These are phyloP conservation scores for Tetragnatha montana DNA, from an alignment of 2,888 invertebrate species.

Conservation along the genomic window DNA sequence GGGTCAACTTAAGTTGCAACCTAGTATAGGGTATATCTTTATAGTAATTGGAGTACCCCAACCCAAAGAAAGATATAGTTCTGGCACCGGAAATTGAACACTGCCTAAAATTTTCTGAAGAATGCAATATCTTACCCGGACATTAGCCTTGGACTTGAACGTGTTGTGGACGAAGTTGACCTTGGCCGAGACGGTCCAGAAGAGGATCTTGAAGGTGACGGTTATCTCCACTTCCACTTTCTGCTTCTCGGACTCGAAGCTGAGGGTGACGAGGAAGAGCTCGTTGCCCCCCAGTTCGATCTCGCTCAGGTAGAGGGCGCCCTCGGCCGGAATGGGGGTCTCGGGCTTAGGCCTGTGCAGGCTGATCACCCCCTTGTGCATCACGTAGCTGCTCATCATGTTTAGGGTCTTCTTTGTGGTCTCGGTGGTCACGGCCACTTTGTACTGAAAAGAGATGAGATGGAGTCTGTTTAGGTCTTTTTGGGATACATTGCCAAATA, in stretches of 20 bases:
- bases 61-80: no score
- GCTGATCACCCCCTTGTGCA: constrained; percentile 44
- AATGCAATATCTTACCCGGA: constrained; percentile 39
- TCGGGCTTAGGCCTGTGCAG: constrained; percentile 30
- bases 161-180: constrained; percentile 45
- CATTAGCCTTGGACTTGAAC: constrained; percentile 47
- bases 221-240: constrained; percentile 59
- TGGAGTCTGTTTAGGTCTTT: no score
- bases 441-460: constrained; percentile 29
- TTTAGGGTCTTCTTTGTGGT: constrained; percentile 47
- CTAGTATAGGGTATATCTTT: no score
- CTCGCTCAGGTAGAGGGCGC: constrained; percentile 62
- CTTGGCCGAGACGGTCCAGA: constrained; percentile 66
- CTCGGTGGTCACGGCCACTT: constrained; percentile 61
- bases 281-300: constrained; percentile 66
- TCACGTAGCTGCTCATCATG: constrained; percentile 57
- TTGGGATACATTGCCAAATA: no score
- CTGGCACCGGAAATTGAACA: no score
- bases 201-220: constrained; percentile 67
- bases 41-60: no score
- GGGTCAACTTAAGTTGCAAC: no score
- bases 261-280: constrained; percentile 56
- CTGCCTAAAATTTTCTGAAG: no score
- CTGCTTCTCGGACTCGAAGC: constrained; percentile 58
- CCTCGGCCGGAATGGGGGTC: neutral